Evolutionary conservation across 2,113 vertebrate species (phyloP).

Genomic region (Isichthys henryi): DNA sequence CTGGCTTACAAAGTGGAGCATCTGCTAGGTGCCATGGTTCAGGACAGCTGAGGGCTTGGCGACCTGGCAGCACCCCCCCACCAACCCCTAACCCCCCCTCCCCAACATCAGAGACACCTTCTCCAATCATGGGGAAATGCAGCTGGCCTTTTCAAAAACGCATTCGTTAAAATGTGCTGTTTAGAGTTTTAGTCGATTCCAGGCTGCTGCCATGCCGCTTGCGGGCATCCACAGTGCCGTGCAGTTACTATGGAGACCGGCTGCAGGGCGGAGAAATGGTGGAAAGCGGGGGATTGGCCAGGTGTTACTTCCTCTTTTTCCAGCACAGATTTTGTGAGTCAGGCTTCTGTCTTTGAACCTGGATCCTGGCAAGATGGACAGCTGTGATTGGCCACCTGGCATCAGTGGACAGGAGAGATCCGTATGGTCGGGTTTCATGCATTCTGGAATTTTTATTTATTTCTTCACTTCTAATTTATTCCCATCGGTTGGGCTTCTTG

Average conservation of each 20-base stretch:
- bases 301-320: neutral
- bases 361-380: neutral
- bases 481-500: neutral
- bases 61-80: neutral
- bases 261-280: neutral
- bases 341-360: neutral
- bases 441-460: neutral
- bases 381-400: neutral
- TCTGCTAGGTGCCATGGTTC: slow-evolving; percentile 78
- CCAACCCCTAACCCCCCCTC: neutral
- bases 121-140: neutral
- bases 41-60: slow-evolving; percentile 66
- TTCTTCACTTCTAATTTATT: slow-evolving; percentile 11
- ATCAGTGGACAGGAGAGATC: neutral
- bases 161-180: neutral
- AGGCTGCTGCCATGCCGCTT: neutral
- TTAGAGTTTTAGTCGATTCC: neutral
- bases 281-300: neutral
- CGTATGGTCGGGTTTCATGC: neutral
- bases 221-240: neutral
- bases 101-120: neutral
- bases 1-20: slow-evolving; percentile 87
- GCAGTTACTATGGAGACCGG: neutral
- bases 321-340: neutral
- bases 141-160: neutral